These are phyloP conservation scores for Dinomys branickii DNA, from an alignment of 2,113 vertebrate genomes.

Conservation along the genomic window DNA sequence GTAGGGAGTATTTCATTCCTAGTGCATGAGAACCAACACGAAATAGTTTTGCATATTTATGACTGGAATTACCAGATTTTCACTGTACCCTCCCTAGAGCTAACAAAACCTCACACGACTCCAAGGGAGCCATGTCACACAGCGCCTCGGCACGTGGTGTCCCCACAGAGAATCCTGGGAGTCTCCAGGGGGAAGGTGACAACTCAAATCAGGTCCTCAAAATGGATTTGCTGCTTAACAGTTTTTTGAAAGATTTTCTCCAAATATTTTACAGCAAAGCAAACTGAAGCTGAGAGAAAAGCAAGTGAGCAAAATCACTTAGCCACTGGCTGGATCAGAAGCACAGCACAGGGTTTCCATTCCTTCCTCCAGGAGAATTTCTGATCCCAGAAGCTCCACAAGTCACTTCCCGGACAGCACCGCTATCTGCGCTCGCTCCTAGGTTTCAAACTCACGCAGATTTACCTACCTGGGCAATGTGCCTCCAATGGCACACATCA, in stretches of 20 bases:
- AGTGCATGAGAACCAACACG: not conserved
- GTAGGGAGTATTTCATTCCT: constrained; percentile 26
- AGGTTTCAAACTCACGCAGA: constrained; percentile 20
- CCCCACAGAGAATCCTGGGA: not conserved
- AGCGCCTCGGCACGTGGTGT: not conserved
- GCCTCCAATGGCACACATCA: constrained; percentile 94
- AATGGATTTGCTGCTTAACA: not conserved
- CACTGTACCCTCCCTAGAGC: not conserved
- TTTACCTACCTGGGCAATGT: constrained; percentile 90
- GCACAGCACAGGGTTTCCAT: not conserved
- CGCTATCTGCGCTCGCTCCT: not conserved
- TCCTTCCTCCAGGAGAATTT: not conserved
- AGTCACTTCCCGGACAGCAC: rapidly evolving
- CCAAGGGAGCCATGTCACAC: not conserved
- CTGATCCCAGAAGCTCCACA: not conserved
- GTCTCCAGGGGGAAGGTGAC: not conserved
- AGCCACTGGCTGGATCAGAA: not conserved
- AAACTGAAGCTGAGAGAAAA: not conserved
- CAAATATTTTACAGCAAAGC: not conserved
- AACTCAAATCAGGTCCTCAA: not conserved
- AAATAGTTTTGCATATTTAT: not conserved
- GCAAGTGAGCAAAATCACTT: not conserved
- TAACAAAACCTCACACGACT: not conserved
- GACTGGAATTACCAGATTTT: constrained; percentile 10
- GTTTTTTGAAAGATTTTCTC: not conserved